These are phyloP conservation scores for Anoplophora glabripennis DNA, from an alignment of 1,140 invertebrate species.

Conservation along the genomic window DNA sequence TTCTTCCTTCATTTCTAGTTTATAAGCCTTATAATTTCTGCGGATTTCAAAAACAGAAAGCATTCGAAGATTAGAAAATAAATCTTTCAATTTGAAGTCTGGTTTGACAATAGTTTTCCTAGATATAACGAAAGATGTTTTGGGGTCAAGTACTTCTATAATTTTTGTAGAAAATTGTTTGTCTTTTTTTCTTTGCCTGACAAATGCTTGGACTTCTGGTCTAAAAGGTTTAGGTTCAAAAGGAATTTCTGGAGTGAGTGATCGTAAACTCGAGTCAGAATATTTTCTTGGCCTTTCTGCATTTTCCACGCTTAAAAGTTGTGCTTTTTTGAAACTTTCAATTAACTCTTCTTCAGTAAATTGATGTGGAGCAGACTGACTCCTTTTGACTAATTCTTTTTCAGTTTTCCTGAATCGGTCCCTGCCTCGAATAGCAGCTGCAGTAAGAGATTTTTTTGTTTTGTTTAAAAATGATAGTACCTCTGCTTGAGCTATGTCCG, in stretches of 20 bases:
- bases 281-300: slow-evolving; percentile 22
- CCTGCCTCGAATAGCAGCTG: slow-evolving; percentile 30
- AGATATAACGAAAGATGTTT: slow-evolving; percentile 34
- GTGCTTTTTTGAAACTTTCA: slow-evolving; percentile 50
- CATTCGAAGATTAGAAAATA: slow-evolving; percentile 29
- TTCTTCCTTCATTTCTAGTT: slow-evolving; percentile 57
- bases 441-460: slow-evolving; percentile 36
- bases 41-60: slow-evolving; percentile 44
- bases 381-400: slow-evolving; percentile 45
- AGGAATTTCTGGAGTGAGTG: not conserved
- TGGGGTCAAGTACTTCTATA: slow-evolving; percentile 44
- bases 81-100: slow-evolving; percentile 11
- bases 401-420: slow-evolving; percentile 30
- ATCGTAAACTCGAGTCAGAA: slow-evolving; percentile 22
- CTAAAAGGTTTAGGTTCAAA: slow-evolving; percentile 20
- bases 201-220: slow-evolving; percentile 22
- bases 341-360: slow-evolving; percentile 54
- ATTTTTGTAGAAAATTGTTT: slow-evolving; percentile 37
- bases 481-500: slow-evolving; percentile 37
- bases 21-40: slow-evolving; percentile 57
- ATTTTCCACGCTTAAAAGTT: slow-evolving; percentile 38
- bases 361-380: slow-evolving; percentile 51
- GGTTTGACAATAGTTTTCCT: slow-evolving; percentile 25
- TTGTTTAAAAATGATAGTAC: slow-evolving; percentile 35
- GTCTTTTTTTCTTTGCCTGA: slow-evolving; percentile 22